These are phyloP conservation scores for Calameuta filiformis DNA, from an alignment of 2,888 invertebrate species.

Conservation along the genomic window DNA sequence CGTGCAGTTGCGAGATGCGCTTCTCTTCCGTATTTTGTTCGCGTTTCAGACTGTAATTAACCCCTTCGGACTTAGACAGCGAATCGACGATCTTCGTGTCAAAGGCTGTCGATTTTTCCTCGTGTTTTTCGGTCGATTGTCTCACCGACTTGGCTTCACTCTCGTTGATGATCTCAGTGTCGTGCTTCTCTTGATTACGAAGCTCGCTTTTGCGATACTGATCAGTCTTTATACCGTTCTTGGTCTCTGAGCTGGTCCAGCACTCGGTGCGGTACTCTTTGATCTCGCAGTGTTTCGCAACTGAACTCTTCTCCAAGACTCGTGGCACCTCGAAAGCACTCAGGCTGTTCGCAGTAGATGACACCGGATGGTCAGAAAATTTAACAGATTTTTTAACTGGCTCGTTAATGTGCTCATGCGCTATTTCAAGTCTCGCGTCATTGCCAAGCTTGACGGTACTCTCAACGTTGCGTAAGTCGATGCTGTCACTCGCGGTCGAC, in stretches of 20 bases:
- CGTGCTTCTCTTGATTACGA: neutral
- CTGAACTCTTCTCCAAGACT: conserved; percentile 6
- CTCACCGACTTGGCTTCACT: neutral
- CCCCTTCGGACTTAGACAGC: neutral
- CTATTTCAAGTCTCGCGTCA: conserved; percentile 41
- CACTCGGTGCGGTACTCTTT: conserved; percentile 16
- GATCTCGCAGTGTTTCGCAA: conserved; percentile 11
- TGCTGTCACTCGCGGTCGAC: conserved; percentile 23
- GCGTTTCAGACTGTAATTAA: neutral
- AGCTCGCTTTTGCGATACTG: neutral
- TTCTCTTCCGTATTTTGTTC: conserved; percentile 3
- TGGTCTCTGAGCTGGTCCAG: conserved; percentile 6
- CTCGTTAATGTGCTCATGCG: conserved; percentile 27
- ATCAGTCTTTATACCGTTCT: neutral
- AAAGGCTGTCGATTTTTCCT: conserved; percentile 11
- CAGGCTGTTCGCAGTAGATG: neutral
- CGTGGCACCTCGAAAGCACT: neutral
- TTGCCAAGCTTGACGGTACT: conserved; percentile 29
- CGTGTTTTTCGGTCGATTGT: conserved; percentile 5
- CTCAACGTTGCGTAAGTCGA: conserved; percentile 24
- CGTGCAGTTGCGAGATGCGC: conserved; percentile 6
- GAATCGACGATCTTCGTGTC: conserved; percentile 10
- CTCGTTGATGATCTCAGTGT: neutral
- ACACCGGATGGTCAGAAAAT: neutral
- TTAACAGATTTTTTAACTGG: conserved; percentile 22